Evolutionary conservation across 2,113 vertebrate species (phyloP).

Genomic region (Varanus komodoensis): DNA sequence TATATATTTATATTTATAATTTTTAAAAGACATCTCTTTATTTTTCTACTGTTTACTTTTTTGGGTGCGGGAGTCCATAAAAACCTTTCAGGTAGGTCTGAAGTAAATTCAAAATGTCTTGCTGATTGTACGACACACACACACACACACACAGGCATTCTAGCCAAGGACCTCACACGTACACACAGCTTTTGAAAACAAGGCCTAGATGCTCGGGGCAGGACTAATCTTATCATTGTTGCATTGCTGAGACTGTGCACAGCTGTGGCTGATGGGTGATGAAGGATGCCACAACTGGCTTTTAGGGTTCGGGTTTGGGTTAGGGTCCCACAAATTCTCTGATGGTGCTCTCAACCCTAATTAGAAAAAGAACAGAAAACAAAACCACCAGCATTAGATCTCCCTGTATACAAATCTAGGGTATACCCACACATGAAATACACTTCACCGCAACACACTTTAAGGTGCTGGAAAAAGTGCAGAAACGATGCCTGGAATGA

Average conservation of each 20-base stretch:
- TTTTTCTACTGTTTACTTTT: not conserved
- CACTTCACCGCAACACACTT: too few species aligned
- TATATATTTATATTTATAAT: not conserved
- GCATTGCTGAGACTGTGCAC: not conserved
- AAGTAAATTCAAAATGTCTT: slow-evolving; percentile 14
- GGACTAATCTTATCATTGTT: not conserved
- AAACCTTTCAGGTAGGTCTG: slow-evolving; percentile 23
- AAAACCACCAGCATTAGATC: too few species aligned
- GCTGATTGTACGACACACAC: slow-evolving; percentile 24
- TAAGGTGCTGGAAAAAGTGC: too few species aligned
- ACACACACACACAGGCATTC: not conserved
- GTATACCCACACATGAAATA: too few species aligned
- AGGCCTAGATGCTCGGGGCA: not conserved
- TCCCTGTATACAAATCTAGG: too few species aligned
- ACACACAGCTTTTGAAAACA: not conserved
- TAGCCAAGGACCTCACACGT: not conserved
- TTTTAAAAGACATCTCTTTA: slow-evolving; percentile 20
- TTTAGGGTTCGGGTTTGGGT: not conserved
- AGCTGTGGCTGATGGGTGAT: not conserved
- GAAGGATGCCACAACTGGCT: not conserved
- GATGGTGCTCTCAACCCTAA: not conserved
- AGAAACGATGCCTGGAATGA: too few species aligned
- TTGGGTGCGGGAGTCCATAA: not conserved
- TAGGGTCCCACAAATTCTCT: not conserved
- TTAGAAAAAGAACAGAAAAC: too few species aligned